A percentile compares a stretch with the other conserved stretches of the same genome.
Conservation (phyloP, 2,888 invertebrate species). For the Terebella lapidaria region DNA sequence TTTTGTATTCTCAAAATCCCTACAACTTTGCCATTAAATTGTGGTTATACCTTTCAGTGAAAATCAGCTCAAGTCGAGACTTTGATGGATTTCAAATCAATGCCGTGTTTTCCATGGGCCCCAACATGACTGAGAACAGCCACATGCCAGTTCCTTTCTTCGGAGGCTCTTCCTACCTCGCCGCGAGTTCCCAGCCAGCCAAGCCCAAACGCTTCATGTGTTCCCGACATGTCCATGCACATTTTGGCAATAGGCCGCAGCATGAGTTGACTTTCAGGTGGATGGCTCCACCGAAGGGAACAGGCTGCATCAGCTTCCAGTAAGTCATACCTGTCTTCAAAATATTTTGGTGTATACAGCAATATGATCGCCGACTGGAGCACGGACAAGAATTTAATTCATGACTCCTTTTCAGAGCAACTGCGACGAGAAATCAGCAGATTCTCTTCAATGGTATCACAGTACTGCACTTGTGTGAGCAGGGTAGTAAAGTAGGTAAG, state of each 20-base stretch:
- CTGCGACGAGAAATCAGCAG: conserved; percentile 45
- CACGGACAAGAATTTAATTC: not conserved
- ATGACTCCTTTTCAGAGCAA: conserved; percentile 40
- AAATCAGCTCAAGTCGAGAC: conserved; percentile 43
- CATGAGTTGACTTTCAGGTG: conserved; percentile 45
- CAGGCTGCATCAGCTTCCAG: conserved; percentile 52
- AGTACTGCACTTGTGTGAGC: conserved; percentile 50
- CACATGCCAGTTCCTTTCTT: not conserved
- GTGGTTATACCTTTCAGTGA: conserved; percentile 43
- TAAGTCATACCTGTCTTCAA: conserved; percentile 37
- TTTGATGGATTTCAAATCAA: conserved; percentile 52
- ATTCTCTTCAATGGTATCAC: conserved; percentile 51
- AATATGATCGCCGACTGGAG: not conserved
- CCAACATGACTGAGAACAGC: conserved; percentile 6
- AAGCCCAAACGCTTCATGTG: conserved; percentile 44
- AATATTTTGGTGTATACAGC: too few species aligned
- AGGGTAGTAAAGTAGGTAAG: conserved; percentile 26
- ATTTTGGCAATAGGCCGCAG: conserved; percentile 37
- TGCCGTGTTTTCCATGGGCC: conserved; percentile 46
- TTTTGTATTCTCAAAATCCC: too few species aligned
- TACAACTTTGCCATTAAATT: too few species aligned
- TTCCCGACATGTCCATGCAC: conserved; percentile 44
- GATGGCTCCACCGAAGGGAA: conserved; percentile 49
- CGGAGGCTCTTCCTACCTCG: not conserved
- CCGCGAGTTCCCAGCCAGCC: not conserved